phyloP scores from a whole-genome alignment of 2,888 invertebrate species.

The Carcina quercana region DNA sequence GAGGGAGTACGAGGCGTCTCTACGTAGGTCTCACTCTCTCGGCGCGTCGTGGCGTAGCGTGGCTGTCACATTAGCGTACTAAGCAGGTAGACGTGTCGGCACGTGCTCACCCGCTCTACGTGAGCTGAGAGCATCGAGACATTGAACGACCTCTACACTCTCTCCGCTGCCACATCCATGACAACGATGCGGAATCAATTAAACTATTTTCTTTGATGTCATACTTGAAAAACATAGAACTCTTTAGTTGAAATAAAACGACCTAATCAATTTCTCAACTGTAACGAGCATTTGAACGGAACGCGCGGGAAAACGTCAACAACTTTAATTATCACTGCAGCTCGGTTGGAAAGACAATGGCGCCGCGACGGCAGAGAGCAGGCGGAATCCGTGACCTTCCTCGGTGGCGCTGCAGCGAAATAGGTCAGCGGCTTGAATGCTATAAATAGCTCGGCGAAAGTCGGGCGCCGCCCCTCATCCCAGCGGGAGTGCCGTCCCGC shows the following conservation, averaged over 20 bases:
- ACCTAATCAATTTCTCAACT: conserved; percentile 6
- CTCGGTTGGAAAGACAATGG: conserved; percentile 66
- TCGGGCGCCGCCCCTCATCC: conserved; percentile 66
- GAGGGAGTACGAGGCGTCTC: conserved; percentile 16
- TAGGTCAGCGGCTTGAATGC: conserved; percentile 73
- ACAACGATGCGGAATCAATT: too few species aligned
- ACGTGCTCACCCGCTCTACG: conserved; percentile 23
- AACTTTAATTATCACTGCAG: conserved; percentile 69
- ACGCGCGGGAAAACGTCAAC: conserved; percentile 56
- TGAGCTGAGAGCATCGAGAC: too few species aligned
- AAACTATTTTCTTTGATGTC: background rate
- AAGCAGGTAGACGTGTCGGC: conserved; percentile 50
- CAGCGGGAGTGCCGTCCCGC: conserved; percentile 41
- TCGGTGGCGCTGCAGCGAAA: conserved; percentile 67
- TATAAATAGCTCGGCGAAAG: conserved; percentile 73
- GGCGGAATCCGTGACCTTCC: conserved; percentile 73
- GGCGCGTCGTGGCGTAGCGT: conserved; percentile 16
- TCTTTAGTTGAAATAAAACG: too few species aligned
- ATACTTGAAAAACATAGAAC: too few species aligned
- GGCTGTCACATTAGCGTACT: conserved; percentile 46
- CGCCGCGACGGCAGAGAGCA: conserved; percentile 61
- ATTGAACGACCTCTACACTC: too few species aligned
- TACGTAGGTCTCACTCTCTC: too few species aligned
- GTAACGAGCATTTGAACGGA: conserved; percentile 28
- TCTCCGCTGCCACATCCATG: too few species aligned